Evolutionary conservation across 1,140 invertebrate genomes (phyloP).

Genomic region (Caenorhabditis briggsae): DNA sequence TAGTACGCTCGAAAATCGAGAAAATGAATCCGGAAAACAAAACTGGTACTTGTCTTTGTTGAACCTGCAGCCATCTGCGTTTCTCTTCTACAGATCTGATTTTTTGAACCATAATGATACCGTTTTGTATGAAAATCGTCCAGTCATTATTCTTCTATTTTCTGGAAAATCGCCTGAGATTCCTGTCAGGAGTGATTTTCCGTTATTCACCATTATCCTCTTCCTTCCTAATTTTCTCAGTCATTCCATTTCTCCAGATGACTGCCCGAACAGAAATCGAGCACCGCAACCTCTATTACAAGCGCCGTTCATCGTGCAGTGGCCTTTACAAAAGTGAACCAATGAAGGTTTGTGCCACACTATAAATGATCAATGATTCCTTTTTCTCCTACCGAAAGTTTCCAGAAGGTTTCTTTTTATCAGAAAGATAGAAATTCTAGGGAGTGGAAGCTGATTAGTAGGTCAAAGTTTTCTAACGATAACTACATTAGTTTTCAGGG

Average conservation of each 20-base stretch:
- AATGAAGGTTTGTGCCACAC: background rate
- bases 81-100: too few relatives aligned
- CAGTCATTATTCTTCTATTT: too few relatives aligned
- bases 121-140: too few relatives aligned
- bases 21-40: too few relatives aligned
- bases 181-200: too few relatives aligned
- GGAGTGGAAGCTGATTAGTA: constrained; percentile 11
- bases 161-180: too few relatives aligned
- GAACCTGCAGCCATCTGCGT: too few relatives aligned
- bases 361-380: background rate
- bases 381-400: background rate
- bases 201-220: too few relatives aligned
- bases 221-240: too few relatives aligned
- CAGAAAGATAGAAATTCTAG: background rate
- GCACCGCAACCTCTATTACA: constrained; percentile 37
- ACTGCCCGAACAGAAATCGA: constrained; percentile 56
- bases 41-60: too few relatives aligned
- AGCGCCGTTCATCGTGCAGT: constrained; percentile 25
- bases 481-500: background rate
- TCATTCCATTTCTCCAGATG: background rate
- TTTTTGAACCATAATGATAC: too few relatives aligned
- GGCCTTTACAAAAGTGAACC: background rate
- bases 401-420: constrained; percentile 39
- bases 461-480: constrained; percentile 8
- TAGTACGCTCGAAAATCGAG: too few relatives aligned